Evolutionary conservation across 2,113 vertebrate genomes (phyloP), one percentile per base, ranked within the genome.

Genomic region (Formicarius rufipectus): DNA sequence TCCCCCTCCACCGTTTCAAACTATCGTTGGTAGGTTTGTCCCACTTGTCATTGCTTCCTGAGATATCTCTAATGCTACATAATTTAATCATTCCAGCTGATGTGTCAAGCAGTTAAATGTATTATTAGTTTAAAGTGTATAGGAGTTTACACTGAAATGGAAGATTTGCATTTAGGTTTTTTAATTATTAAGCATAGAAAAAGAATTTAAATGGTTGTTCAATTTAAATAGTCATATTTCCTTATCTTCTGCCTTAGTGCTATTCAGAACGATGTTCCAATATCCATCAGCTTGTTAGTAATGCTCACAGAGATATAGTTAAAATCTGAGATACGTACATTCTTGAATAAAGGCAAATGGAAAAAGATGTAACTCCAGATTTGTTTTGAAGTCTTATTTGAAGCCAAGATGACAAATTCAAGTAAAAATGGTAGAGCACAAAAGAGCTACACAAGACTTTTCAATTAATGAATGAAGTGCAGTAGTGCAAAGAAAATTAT

Each of bases 51-150:
- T 83, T 96, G 64, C 71, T 96, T 97, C 95, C 82, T 33, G 50
- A 96, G 93, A 89, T 96, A 87, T 96, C 93, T 96, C 69, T 97
- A 79, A 85, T 95, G 85, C 62, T 93, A 76, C 95, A 96, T 98
- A 97, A 98, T 97, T 98, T 98, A 98, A 98, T 98, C 92, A 97
- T 98, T 98, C 92, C 96, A 97, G 91, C 64, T 98, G 96, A 98
- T 94, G 93, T 97, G 95, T 97, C 94, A 98, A 89, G 89, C 74
- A 94, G 73, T 55, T 96, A 96, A 97, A 95, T 97, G 95, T 95
- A 97, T 97, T 97, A 97, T 97, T 97, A 97, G 71, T 96, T 97
- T 96, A 96, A 95, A 97, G 66, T 67, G 72, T 90, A 96, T 93
- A 90, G 80, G 72, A 95, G 89, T 97, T 98, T 97, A 95, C 88